A percentile compares a stretch with the other conserved stretches of the same genome.
Conservation (phyloP, 2,113 vertebrate genomes). For the Eidolon helvum region DNA sequence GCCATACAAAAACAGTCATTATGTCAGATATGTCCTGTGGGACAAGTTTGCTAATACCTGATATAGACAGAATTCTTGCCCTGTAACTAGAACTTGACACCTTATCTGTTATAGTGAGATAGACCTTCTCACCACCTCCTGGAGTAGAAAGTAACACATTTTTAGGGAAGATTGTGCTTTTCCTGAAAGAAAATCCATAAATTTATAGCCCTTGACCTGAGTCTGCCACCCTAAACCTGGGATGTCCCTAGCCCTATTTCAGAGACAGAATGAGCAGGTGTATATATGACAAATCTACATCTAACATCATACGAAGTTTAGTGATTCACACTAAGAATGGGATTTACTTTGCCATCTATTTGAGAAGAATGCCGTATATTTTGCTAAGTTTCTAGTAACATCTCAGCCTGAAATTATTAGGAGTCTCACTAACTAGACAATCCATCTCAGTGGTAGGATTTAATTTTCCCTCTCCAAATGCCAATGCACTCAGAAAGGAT, state of each 20-base stretch:
- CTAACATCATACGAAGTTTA: too few relatives aligned
- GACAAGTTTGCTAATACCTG: background rate
- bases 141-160: background rate
- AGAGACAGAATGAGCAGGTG: rapidly evolving
- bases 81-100: background rate
- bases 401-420: background rate
- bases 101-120: background rate
- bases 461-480: background rate
- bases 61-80: background rate
- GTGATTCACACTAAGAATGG: background rate
- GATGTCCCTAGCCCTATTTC: background rate
- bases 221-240: background rate
- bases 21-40: background rate
- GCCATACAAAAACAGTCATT: background rate
- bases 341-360: background rate
- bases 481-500: background rate
- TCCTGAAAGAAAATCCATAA: background rate
- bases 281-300: too few relatives aligned
- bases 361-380: background rate
- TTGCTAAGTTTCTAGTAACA: background rate
- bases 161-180: background rate
- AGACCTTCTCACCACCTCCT: background rate
- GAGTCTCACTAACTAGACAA: background rate
- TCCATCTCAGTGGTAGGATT: background rate
- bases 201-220: background rate